Evolutionary conservation across 2,888 invertebrate genomes (phyloP).

Genomic region (Conomelus anceps): DNA sequence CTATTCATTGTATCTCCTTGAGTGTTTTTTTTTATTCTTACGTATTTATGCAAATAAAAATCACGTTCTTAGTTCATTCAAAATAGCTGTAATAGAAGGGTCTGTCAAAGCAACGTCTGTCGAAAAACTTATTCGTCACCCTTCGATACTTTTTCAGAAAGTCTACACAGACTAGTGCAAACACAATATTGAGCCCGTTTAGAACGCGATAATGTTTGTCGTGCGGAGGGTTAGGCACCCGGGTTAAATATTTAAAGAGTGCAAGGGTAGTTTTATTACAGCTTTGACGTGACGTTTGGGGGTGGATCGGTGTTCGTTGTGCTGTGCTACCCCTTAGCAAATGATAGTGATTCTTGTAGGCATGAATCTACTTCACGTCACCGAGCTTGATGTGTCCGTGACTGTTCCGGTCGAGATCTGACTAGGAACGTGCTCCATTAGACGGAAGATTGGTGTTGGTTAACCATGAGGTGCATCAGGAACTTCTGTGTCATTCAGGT

Average conservation of each 20-base stretch:
- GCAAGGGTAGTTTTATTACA: background rate
- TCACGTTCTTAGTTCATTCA: background rate
- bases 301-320: background rate
- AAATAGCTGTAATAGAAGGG: background rate
- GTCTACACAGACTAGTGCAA: background rate
- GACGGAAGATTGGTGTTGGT: background rate
- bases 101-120: background rate
- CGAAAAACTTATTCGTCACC: background rate
- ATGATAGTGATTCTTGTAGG: background rate
- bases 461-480: background rate
- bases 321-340: background rate
- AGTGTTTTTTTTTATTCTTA: too few relatives aligned
- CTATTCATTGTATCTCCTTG: too few relatives aligned
- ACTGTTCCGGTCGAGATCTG: too few relatives aligned
- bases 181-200: slow-evolving; percentile 8
- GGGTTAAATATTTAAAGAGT: slow-evolving; percentile 7
- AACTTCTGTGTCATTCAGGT: background rate
- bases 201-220: slow-evolving; percentile 7
- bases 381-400: background rate
- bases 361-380: too few relatives aligned
- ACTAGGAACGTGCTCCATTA: background rate
- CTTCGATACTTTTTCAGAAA: background rate
- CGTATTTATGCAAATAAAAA: background rate
- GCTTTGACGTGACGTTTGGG: background rate
- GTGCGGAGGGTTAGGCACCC: background rate